These are phyloP conservation scores for Drosophila kepulauana DNA, from an alignment of 1,140 invertebrate genomes.

Conservation along the genomic window DNA sequence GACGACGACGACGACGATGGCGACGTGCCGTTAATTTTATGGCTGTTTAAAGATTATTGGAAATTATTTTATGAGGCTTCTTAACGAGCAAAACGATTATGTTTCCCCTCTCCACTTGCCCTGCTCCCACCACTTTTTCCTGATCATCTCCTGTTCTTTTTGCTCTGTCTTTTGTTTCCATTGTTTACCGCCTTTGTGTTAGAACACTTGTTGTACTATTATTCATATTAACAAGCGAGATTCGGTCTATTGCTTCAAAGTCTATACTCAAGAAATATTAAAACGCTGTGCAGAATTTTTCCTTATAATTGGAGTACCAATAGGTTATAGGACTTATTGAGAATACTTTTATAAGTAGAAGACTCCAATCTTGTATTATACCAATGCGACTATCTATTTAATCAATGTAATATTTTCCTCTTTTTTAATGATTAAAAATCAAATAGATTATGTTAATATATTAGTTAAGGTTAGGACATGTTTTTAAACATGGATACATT, in stretches of 20 bases:
- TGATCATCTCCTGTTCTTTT: neutral
- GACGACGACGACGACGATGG: conserved; percentile 40
- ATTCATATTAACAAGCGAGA: conserved; percentile 6
- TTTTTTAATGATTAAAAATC: no score
- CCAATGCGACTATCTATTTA: no score
- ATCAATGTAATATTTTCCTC: no score
- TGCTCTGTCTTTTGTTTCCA: conserved; percentile 8
- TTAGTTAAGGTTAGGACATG: no score
- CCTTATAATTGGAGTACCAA: no score
- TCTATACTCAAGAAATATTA: neutral
- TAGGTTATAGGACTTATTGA: no score
- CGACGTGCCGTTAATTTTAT: conserved; percentile 79
- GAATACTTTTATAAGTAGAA: no score
- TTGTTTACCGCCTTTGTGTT: neutral
- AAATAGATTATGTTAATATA: no score
- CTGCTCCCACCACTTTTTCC: neutral
- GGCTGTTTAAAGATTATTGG: conserved; percentile 81
- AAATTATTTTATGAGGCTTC: conserved; percentile 78
- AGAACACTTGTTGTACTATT: neutral
- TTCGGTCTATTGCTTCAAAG: neutral
- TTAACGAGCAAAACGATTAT: conserved; percentile 67
- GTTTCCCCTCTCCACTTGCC: conserved; percentile 4
- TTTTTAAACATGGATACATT: no score
- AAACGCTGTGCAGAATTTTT: neutral
- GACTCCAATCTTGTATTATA: no score